Evolutionary conservation across 2,113 vertebrate genomes (phyloP).

Genomic region (Isichthys henryi): DNA sequence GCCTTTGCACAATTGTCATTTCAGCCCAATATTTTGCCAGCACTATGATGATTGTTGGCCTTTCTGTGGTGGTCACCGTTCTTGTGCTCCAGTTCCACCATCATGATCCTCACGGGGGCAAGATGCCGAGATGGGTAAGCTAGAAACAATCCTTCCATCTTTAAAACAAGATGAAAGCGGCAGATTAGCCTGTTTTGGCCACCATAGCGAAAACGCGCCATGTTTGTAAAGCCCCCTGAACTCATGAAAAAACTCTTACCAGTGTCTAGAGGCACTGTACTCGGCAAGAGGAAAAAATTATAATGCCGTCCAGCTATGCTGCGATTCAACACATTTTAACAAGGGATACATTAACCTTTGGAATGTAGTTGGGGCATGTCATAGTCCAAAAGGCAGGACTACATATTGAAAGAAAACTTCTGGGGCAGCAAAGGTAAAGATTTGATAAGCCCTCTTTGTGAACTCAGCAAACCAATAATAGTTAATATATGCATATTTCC

Average conservation of each 20-base stretch:
- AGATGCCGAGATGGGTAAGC: slow-evolving; percentile 84
- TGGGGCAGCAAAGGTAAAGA: background rate
- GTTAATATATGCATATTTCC: background rate
- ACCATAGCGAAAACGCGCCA: background rate
- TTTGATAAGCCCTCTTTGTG: background rate
- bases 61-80: slow-evolving; percentile 82
- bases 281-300: background rate
- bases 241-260: background rate
- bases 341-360: background rate
- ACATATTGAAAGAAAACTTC: background rate
- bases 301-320: background rate
- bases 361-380: background rate
- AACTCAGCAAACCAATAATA: background rate
- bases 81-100: slow-evolving; percentile 86
- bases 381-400: background rate
- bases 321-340: background rate
- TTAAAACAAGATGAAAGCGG: background rate
- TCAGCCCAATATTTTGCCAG: slow-evolving; percentile 84
- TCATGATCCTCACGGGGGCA: slow-evolving; percentile 78
- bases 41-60: slow-evolving; percentile 83
- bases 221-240: background rate
- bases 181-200: background rate
- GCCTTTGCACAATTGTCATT: slow-evolving; percentile 11
- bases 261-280: background rate
- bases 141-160: background rate